Evolutionary conservation across 2,113 vertebrate genomes (phyloP).

Genomic region (Ramphastos sulfuratus): DNA sequence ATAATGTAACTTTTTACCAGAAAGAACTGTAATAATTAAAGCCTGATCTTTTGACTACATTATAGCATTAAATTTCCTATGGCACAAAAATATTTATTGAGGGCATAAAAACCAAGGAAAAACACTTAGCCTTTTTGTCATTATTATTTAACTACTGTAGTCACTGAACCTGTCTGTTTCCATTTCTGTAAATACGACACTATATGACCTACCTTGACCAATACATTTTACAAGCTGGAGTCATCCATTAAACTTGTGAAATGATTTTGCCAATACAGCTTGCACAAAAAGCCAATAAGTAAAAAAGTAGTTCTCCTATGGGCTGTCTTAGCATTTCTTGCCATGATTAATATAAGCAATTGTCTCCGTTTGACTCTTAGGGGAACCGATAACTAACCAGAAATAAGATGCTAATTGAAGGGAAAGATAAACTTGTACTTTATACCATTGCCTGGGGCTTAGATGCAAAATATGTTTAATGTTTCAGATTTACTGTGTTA

Average conservation of each 20-base stretch:
- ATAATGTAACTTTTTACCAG: not conserved
- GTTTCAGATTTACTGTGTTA: not conserved
- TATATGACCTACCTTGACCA: conserved; percentile 18
- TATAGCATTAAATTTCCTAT: not conserved
- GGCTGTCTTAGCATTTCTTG: conserved; percentile 6
- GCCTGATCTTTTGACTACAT: not conserved
- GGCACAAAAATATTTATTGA: not conserved
- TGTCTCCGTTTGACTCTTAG: not conserved
- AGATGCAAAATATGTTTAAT: not conserved
- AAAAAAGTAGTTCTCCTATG: not conserved
- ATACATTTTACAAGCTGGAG: conserved; percentile 19
- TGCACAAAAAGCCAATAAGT: conserved; percentile 41
- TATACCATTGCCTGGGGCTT: not conserved
- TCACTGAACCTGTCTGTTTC: conserved; percentile 20
- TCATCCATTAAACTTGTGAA: conserved; percentile 50
- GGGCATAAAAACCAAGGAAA: not conserved
- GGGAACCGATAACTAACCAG: not conserved
- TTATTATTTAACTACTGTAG: conserved; percentile 44
- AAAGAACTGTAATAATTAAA: conserved; percentile 27
- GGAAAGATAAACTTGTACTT: not conserved
- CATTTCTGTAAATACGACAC: conserved; percentile 28
- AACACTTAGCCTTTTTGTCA: conserved; percentile 27
- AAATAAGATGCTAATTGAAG: conserved; percentile 15
- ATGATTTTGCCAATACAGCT: conserved; percentile 35
- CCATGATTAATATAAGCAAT: conserved; percentile 34